Evolutionary conservation across 2,888 invertebrate species (phyloP).

Genomic region (Ophion ellenae): DNA sequence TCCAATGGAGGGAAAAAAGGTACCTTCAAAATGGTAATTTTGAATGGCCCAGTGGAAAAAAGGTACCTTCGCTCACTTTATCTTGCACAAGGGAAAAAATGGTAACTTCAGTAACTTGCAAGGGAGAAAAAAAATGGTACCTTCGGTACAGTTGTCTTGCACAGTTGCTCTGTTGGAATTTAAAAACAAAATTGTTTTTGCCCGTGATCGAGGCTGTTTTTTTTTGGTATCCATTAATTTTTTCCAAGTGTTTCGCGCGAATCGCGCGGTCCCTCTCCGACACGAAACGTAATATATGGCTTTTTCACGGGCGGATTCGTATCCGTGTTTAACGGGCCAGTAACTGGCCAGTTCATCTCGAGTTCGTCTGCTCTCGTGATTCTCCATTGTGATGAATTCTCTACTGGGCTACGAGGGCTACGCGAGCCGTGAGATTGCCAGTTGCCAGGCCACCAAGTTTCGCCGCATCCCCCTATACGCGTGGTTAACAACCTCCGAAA

Average conservation of each 20-base stretch:
- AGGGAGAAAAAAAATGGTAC: too few species aligned
- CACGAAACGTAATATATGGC: slow-evolving; percentile 8
- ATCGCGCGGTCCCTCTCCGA: neutral
- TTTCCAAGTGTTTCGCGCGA: neutral
- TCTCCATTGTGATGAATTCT: slow-evolving; percentile 24
- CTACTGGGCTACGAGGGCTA: slow-evolving; percentile 21
- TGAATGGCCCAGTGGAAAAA: too few species aligned
- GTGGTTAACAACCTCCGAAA: slow-evolving; percentile 9
- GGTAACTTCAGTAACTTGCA: too few species aligned
- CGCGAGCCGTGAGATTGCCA: slow-evolving; percentile 62
- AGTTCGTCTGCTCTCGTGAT: slow-evolving; percentile 46
- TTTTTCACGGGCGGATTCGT: neutral
- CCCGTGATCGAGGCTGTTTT: too few species aligned
- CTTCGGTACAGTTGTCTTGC: too few species aligned
- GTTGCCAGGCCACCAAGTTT: slow-evolving; percentile 17
- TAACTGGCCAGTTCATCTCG: slow-evolving; percentile 17
- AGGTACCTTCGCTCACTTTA: too few species aligned
- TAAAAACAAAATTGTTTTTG: too few species aligned
- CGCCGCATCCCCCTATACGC: neutral
- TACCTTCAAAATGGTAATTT: too few species aligned
- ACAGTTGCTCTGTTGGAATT: too few species aligned
- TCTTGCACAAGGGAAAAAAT: too few species aligned
- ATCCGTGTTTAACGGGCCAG: slow-evolving; percentile 25
- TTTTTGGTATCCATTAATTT: too few species aligned
- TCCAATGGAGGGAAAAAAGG: too few species aligned